Percentiles rank a stretch among this genome's conserved stretches.
phyloP scores from a whole-genome alignment of 2,113 vertebrate species.

The Podilymbus podiceps region DNA sequence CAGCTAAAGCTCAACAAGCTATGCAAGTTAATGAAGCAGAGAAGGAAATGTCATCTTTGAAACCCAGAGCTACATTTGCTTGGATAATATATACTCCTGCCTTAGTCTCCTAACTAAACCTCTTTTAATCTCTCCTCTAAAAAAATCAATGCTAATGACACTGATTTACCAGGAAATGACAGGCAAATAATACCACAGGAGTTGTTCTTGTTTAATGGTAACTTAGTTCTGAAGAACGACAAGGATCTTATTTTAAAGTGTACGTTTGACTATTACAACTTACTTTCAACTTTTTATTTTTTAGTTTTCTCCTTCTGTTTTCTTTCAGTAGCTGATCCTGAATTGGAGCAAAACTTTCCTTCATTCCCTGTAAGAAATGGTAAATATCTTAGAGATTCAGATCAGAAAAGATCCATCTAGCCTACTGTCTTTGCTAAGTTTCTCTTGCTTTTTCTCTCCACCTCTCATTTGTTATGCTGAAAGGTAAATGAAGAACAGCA shows the following conservation, averaged over 20 bases:
- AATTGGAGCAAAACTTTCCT: not conserved
- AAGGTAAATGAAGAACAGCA: not conserved
- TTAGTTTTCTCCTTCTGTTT: not conserved
- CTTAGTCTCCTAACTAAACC: conserved; percentile 75
- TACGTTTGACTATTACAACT: not conserved
- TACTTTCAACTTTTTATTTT: not conserved
- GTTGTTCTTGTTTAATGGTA: conserved; percentile 58
- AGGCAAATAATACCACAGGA: conserved; percentile 59
- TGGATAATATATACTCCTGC: conserved; percentile 76
- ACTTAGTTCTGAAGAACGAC: conserved; percentile 42
- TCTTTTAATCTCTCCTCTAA: conserved; percentile 73
- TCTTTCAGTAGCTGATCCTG: not conserved
- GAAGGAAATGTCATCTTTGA: conserved; percentile 79
- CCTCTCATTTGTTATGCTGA: not conserved
- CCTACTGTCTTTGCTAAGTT: not conserved
- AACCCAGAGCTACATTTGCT: conserved; percentile 72
- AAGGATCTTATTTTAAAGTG: conserved; percentile 23
- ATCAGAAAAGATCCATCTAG: not conserved
- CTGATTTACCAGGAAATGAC: conserved; percentile 76
- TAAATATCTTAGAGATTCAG: not conserved
- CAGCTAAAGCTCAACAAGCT: conserved; percentile 80
- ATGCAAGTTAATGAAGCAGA: conserved; percentile 83
- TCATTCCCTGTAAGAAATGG: not conserved
- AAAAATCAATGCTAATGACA: conserved; percentile 79
- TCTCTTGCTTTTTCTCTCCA: not conserved